A percentile compares a stretch with the other conserved stretches of the same genome.
Evolutionary conservation across 2,113 vertebrate species (phyloP).

Genomic region (Neoarius graeffei): DNA sequence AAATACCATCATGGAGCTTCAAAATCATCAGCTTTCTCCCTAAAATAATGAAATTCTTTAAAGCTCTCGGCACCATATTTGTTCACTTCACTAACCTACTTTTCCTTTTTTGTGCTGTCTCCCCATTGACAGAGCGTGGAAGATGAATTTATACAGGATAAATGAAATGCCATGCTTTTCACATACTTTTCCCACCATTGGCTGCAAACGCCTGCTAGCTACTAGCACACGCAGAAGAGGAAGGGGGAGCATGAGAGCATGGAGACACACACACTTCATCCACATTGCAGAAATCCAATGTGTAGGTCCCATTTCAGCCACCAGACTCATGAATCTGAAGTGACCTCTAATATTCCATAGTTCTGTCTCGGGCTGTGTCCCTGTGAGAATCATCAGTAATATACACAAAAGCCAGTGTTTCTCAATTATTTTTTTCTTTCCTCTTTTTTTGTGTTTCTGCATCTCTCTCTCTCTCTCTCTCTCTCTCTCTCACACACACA

Average conservation of each 20-base stretch:
- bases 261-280: constrained; percentile 10
- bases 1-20: not conserved
- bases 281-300: not conserved
- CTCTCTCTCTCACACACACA: too few species aligned
- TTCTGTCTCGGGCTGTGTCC: constrained; percentile 11
- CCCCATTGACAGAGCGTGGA: constrained; percentile 2
- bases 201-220: constrained; percentile 2
- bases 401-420: not conserved
- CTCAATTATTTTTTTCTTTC: not conserved
- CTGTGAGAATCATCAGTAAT: not conserved
- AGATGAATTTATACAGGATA: constrained; percentile 33
- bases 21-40: not conserved
- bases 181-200: constrained; percentile 17
- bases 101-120: constrained; percentile 13
- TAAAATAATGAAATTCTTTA: constrained; percentile 1
- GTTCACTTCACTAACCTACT: constrained; percentile 16
- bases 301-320: constrained; percentile 22
- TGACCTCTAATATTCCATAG: constrained; percentile 2
- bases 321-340: constrained; percentile 20
- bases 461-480: not conserved
- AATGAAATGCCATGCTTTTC: constrained; percentile 42
- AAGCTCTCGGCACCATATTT: not conserved
- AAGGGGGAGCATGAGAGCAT: too few species aligned
- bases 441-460: not conserved
- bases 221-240: not conserved